phyloP scores from a whole-genome alignment of 2,113 vertebrate species.

The Toxotes jaculatrix region DNA sequence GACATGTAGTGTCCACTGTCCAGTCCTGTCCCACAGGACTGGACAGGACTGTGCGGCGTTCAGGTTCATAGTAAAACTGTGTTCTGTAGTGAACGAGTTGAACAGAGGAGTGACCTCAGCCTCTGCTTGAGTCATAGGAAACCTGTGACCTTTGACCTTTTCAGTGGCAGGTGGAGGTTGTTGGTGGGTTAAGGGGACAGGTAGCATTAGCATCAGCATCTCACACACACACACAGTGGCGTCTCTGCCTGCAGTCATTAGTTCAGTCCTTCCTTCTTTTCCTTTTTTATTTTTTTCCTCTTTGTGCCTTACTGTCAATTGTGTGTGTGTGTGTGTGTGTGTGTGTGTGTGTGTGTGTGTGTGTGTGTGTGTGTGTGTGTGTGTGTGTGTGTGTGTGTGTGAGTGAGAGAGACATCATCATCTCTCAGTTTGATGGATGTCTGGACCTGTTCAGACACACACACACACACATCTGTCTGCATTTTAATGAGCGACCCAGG shows the following conservation, averaged over 20 bases:
- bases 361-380: slow-evolving; percentile 4
- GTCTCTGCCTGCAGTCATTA: slow-evolving; percentile 31
- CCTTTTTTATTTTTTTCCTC: neutral
- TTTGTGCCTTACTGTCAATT: slow-evolving; percentile 44
- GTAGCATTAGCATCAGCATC: slow-evolving; percentile 8
- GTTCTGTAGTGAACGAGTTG: too few relatives aligned
- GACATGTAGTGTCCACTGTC: too few relatives aligned
- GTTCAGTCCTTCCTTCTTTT: slow-evolving; percentile 5
- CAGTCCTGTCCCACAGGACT: too few relatives aligned
- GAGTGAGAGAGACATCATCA: slow-evolving; percentile 22
- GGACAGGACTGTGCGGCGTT: too few relatives aligned
- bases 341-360: slow-evolving; percentile 21
- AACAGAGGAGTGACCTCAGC: too few relatives aligned
- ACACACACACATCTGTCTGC: slow-evolving; percentile 23
- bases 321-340: slow-evolving; percentile 1
- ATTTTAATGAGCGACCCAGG: slow-evolving; percentile 50
- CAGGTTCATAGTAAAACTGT: too few relatives aligned
- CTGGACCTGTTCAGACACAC: slow-evolving; percentile 43
- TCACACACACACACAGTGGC: neutral
- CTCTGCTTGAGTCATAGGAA: too few relatives aligned
- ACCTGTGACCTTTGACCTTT: slow-evolving; percentile 19
- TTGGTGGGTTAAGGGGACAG: slow-evolving; percentile 1
- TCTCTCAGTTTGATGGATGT: slow-evolving; percentile 59
- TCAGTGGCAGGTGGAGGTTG: neutral
- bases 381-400: slow-evolving; percentile 19